A percentile compares a stretch with the other conserved stretches of the same genome.
These are phyloP conservation scores for Suillia variegata DNA, from an alignment of 2,888 invertebrate genomes.

Conservation along the genomic window DNA sequence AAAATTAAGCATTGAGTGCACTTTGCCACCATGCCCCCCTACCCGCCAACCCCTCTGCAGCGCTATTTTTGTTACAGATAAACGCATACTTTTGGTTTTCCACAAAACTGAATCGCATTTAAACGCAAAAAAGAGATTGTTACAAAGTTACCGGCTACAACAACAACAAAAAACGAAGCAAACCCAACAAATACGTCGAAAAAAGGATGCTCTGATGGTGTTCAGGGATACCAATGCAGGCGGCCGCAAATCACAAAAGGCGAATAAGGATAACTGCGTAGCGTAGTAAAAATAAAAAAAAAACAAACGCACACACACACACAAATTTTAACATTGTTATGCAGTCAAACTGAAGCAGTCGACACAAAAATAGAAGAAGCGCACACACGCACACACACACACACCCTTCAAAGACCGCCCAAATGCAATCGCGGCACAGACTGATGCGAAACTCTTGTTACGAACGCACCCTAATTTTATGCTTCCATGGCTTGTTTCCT, in stretches of 20 bases:
- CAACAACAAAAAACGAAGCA: not conserved
- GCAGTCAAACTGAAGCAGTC: constrained; percentile 10
- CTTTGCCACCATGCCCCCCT: constrained; percentile 11
- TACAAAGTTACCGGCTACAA: too few relatives aligned
- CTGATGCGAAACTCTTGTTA: too few relatives aligned
- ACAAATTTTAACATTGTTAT: constrained; percentile 14
- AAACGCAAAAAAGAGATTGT: too few relatives aligned
- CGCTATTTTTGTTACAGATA: too few relatives aligned
- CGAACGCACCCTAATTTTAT: constrained; percentile 27
- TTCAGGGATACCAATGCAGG: constrained; percentile 5
- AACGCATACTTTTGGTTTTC: constrained; percentile 11
- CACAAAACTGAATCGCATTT: constrained; percentile 1
- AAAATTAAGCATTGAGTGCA: constrained; percentile 41
- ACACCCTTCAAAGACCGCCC: constrained; percentile 9
- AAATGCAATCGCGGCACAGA: constrained; percentile 5
- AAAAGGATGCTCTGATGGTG: constrained; percentile 3
- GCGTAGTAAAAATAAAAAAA: too few relatives aligned
- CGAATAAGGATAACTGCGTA: not conserved
- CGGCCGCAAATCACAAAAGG: not conserved
- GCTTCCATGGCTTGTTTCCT: not conserved
- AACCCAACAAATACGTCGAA: not conserved
- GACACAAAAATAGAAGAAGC: constrained; percentile 4
- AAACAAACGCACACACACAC: too few relatives aligned
- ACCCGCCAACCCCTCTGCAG: too few relatives aligned
- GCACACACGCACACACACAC: not conserved